Base-by-base conservation (phyloP, 1,140 invertebrate species). In the Ylistrum balloti region DNA sequence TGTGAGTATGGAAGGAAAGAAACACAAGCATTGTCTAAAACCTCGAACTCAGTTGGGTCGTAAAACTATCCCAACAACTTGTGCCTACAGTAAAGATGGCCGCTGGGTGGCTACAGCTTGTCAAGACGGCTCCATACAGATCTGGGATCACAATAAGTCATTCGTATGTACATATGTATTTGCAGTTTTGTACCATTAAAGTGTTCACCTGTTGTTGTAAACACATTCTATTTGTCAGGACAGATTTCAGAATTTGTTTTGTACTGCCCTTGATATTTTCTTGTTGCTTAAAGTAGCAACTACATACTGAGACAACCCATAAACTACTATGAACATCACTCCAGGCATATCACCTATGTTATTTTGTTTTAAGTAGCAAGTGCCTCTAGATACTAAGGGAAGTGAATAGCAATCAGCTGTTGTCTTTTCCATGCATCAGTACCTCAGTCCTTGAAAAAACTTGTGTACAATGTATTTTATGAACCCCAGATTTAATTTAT, bases 91-190 rank as follows among this genome's bases (percentile, higher is more conserved):
- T 91, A 93, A 91, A 85, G 99, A 99, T 96, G 99, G 99, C 0
- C 98, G 98, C 89, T 97, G 98, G 0, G 97, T 99, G 32, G 98
- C 98, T 0, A 98, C 98, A 88, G 99, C 98, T 0, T 99, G 99
- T 95, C 97, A 97, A 34, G 99, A 99, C 96, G 99, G 99, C 0
- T 99, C 98, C 0, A 98, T 99, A 93, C 99, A 99, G 96, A 98
- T 99, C 96, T 99, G 99, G 99, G 99, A 99, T 96, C 98, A 98
- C 87, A 97, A 99, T 74, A 97, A 97, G 94, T 94, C 95, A 90
- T 97, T 97, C 96, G 97, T 97, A 94, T 96, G 96, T 89, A n/a
- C 87, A 56, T 17, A 33, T 85, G 87, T 45, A 11, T 38, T 85
- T 90, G 34, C 28, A 41, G 17, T 15, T 86, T 9, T 9, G 11